Percentiles rank a stretch among this genome's conserved stretches.
Evolutionary conservation across 2,797 vertebrate species (phyloP).

Genomic region (Carcharodon carcharias): DNA sequence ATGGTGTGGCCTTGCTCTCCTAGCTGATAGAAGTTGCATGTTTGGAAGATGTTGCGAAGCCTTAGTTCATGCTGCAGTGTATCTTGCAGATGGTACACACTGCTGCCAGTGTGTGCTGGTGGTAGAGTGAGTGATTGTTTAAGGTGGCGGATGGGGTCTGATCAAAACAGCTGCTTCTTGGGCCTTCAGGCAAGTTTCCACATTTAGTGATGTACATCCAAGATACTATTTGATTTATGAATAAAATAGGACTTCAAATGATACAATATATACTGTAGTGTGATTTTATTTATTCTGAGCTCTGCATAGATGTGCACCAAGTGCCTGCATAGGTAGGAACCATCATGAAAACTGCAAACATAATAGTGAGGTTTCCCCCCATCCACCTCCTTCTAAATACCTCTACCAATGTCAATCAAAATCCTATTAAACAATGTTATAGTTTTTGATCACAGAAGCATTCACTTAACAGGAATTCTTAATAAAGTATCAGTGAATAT

Average conservation of each 20-base stretch:
- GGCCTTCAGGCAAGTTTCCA: neutral
- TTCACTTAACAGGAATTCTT: neutral
- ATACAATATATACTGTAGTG: neutral
- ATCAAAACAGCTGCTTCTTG: neutral
- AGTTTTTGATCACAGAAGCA: neutral
- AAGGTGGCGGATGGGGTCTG: neutral
- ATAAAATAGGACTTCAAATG: constrained; percentile 4
- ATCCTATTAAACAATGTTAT: neutral
- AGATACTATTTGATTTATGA: neutral
- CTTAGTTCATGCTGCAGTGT: neutral
- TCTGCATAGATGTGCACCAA: constrained; percentile 7
- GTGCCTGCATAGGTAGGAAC: constrained; percentile 4
- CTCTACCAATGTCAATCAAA: neutral
- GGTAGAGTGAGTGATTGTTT: neutral
- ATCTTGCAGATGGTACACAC: neutral
- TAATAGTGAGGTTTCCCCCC: neutral
- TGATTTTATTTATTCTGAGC: neutral
- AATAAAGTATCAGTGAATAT: neutral
- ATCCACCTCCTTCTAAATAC: neutral
- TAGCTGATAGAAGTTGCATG: too few relatives aligned
- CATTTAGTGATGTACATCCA: neutral
- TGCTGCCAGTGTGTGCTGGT: neutral
- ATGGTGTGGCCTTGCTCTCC: too few relatives aligned
- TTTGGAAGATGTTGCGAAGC: too few relatives aligned
- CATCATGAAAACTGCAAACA: neutral